Evolutionary conservation across 2,888 invertebrate species (phyloP).

Genomic region (Pseudoips prasinana): DNA sequence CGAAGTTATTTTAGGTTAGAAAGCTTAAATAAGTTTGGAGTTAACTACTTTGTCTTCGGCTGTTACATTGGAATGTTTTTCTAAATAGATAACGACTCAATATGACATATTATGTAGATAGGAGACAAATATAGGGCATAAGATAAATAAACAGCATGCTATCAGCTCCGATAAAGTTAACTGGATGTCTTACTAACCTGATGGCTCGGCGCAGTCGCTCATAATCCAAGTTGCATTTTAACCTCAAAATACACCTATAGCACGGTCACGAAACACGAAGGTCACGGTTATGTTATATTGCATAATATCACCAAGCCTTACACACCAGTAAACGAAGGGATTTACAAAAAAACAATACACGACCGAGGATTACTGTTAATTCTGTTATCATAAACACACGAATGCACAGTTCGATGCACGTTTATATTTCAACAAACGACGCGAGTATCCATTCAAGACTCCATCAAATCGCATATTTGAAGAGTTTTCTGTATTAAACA

Average conservation of each 20-base stretch:
- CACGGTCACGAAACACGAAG: slow-evolving; percentile 74
- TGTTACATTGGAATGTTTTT: too few species aligned
- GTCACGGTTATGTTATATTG: slow-evolving; percentile 77
- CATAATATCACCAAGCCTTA: slow-evolving; percentile 73
- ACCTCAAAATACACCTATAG: slow-evolving; percentile 77
- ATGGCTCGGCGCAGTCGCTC: slow-evolving; percentile 76
- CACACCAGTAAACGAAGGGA: slow-evolving; percentile 59
- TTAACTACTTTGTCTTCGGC: not conserved
- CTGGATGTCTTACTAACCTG: slow-evolving; percentile 71
- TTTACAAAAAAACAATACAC: slow-evolving; percentile 68
- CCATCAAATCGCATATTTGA: slow-evolving; percentile 68
- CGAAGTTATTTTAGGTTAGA: slow-evolving; percentile 16
- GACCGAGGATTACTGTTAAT: slow-evolving; percentile 70
- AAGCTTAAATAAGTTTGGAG: slow-evolving; percentile 9
- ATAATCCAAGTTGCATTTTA: slow-evolving; percentile 80
- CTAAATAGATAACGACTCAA: too few species aligned
- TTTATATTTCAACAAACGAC: slow-evolving; percentile 69
- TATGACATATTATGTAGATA: too few species aligned
- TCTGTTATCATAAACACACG: slow-evolving; percentile 80
- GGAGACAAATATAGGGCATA: slow-evolving; percentile 46
- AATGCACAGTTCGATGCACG: slow-evolving; percentile 78
- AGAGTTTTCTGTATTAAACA: slow-evolving; percentile 52
- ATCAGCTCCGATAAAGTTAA: slow-evolving; percentile 65
- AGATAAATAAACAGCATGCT: slow-evolving; percentile 60
- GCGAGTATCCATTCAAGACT: slow-evolving; percentile 59